Conservation (phyloP, 2,113 vertebrate genomes). For the Mungos mungo region DNA sequence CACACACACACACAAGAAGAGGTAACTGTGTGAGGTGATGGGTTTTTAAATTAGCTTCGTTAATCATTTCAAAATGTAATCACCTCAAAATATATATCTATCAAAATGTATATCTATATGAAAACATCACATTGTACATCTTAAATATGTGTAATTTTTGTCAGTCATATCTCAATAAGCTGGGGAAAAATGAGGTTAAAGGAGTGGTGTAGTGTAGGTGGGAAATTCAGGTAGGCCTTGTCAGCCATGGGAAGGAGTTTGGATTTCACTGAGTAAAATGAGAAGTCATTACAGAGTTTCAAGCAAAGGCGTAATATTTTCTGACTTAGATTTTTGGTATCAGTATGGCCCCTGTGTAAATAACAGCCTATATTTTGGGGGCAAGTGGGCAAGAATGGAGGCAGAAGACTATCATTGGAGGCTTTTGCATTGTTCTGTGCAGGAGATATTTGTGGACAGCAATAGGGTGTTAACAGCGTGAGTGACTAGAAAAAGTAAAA, state of each 20-base stretch:
- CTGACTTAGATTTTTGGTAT: neutral
- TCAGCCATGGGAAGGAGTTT: neutral
- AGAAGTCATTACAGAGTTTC: neutral
- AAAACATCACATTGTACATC: neutral
- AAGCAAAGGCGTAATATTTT: neutral
- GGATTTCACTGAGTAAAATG: neutral
- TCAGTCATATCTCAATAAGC: neutral
- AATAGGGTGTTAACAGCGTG: neutral
- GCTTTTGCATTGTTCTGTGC: neutral
- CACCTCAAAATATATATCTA: neutral
- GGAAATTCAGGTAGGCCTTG: neutral
- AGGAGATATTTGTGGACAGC: neutral
- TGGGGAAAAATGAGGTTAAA: neutral
- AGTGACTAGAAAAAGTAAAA: neutral
- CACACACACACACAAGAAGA: neutral
- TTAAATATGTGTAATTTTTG: neutral
- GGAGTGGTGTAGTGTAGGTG: fast-evolving
- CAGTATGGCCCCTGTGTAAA: neutral
- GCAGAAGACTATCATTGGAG: neutral
- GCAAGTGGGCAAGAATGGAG: neutral
- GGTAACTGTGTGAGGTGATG: neutral
- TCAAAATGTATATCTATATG: neutral
- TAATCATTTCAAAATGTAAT: constrained; percentile 12
- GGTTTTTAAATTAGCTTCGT: neutral
- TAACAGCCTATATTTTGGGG: neutral